Evolutionary conservation across 2,797 vertebrate genomes (phyloP).

Genomic region (Gastrophryne carolinensis): DNA sequence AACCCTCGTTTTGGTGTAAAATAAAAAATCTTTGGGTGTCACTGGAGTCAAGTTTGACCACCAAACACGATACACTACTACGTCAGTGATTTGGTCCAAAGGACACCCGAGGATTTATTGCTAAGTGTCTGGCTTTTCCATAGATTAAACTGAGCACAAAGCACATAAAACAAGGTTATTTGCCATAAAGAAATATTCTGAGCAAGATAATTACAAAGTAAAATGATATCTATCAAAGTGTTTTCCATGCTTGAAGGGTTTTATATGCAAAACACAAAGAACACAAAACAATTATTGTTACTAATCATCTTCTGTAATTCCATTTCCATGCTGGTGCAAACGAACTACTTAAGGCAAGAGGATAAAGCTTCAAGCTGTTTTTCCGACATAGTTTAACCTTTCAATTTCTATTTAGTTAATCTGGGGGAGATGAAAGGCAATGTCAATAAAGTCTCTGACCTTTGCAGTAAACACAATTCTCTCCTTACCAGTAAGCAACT

Average conservation of each 20-base stretch:
- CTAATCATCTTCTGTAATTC: conserved; percentile 65
- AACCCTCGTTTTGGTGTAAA: too few species aligned
- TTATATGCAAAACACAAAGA: conserved; percentile 56
- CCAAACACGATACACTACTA: too few species aligned
- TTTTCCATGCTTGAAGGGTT: conserved; percentile 34
- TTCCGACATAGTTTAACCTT: conserved; percentile 58
- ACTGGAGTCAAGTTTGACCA: too few species aligned
- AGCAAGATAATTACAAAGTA: conserved; percentile 24
- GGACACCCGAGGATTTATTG: too few species aligned
- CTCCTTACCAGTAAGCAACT: conserved; percentile 58
- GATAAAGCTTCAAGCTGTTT: conserved; percentile 51
- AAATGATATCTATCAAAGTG: conserved; percentile 7
- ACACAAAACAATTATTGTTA: conserved; percentile 55
- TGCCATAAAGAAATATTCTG: background rate
- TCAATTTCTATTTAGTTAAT: conserved; percentile 57
- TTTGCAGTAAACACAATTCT: conserved; percentile 60
- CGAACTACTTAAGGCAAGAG: conserved; percentile 55
- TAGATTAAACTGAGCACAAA: too few species aligned
- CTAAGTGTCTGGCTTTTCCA: too few species aligned
- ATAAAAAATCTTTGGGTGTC: too few species aligned
- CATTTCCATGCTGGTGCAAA: conserved; percentile 58
- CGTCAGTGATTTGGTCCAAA: too few species aligned
- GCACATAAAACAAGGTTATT: background rate
- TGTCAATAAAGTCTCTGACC: conserved; percentile 56
- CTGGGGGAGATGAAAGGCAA: conserved; percentile 36